These are phyloP conservation scores for Pantelozetes paolii DNA, from an alignment of 2,888 invertebrate species.

Conservation along the genomic window DNA sequence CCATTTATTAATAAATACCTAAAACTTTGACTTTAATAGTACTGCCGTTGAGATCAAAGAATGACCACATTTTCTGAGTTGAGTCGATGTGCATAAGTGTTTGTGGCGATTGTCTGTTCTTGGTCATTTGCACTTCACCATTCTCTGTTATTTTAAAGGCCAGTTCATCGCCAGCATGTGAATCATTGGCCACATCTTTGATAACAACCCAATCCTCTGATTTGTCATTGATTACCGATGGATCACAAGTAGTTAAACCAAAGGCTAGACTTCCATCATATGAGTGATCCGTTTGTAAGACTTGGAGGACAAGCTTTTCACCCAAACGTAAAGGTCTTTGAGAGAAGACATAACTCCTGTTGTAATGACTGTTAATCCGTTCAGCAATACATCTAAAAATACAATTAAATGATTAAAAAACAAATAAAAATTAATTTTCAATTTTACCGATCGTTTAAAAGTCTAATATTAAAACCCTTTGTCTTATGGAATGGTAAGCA, in stretches of 20 bases:
- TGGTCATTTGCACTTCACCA: constrained; percentile 62
- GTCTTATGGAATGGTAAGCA: constrained; percentile 58
- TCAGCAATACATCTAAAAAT: constrained; percentile 70
- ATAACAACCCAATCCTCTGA: constrained; percentile 97
- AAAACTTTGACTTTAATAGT: constrained; percentile 69
- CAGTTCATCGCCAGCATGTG: constrained; percentile 77
- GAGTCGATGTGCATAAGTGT: constrained; percentile 95
- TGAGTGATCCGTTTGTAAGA: constrained; percentile 75
- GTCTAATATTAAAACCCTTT: constrained; percentile 76
- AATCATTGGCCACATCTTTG: constrained; percentile 79
- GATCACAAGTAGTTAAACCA: constrained; percentile 92
- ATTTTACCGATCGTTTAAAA: constrained; percentile 57
- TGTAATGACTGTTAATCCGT: constrained; percentile 78
- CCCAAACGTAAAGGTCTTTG: constrained; percentile 78
- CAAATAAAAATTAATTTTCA: neutral
- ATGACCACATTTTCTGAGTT: constrained; percentile 85
- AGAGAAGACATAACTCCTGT: constrained; percentile 92
- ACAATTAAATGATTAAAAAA: constrained; percentile 53
- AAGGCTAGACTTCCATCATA: constrained; percentile 86
- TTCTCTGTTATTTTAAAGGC: constrained; percentile 72
- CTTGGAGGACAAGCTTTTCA: constrained; percentile 78
- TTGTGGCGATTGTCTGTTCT: constrained; percentile 73
- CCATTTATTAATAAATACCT: constrained; percentile 50
- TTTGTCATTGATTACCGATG: constrained; percentile 70
- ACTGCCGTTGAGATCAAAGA: constrained; percentile 92